Evolutionary conservation across 2,888 invertebrate genomes (phyloP).

Genomic region (Caenorhabditis wallacei): DNA sequence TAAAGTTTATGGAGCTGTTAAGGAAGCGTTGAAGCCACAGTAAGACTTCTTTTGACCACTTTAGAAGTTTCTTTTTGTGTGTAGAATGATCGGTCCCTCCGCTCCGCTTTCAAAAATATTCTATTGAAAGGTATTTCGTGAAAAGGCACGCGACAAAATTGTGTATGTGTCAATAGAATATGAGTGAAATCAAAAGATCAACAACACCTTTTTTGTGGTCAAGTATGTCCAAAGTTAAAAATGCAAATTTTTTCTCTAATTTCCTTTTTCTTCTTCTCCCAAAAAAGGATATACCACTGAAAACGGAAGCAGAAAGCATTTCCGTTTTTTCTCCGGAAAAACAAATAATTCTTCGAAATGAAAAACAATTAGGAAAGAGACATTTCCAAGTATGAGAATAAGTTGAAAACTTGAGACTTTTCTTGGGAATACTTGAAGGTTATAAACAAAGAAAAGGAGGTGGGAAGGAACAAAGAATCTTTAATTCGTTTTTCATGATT

Average conservation of each 20-base stretch:
- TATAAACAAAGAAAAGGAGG: no score
- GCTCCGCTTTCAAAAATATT: not conserved
- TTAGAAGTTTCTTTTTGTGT: not conserved
- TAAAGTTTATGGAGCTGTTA: conserved; percentile 73
- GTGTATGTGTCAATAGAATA: not conserved
- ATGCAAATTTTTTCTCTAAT: not conserved
- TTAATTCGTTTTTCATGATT: no score
- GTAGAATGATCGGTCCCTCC: not conserved
- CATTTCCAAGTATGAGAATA: no score
- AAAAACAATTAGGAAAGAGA: no score
- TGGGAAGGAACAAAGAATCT: no score
- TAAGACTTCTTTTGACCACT: not conserved
- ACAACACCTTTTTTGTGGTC: not conserved
- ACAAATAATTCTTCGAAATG: no score
- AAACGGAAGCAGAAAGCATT: not conserved
- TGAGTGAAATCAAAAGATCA: not conserved
- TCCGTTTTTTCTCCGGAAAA: no score
- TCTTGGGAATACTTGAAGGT: no score
- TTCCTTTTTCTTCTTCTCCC: not conserved
- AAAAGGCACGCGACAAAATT: not conserved
- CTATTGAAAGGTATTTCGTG: not conserved
- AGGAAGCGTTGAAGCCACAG: conserved; percentile 64
- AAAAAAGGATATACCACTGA: not conserved
- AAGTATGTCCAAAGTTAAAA: not conserved
- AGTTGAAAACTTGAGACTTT: no score